Evolutionary conservation across 1,140 invertebrate species (phyloP).

Genomic region (Nymphalis io): DNA sequence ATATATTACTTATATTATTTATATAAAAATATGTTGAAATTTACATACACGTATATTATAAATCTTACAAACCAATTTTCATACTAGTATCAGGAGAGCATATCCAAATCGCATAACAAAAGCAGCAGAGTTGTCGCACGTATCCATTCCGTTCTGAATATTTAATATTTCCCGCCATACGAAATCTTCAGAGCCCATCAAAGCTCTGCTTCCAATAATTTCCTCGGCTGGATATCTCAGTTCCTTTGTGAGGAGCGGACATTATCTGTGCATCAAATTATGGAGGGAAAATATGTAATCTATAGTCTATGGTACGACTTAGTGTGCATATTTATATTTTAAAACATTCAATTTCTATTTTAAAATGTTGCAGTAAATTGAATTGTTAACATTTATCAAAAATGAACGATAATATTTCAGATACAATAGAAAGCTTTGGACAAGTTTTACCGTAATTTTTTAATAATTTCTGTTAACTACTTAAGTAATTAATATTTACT

Average conservation of each 20-base stretch:
- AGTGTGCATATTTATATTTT: background rate
- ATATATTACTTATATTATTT: too few relatives aligned
- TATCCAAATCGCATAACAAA: constrained; percentile 33
- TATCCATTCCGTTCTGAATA: constrained; percentile 60
- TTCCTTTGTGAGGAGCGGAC: constrained; percentile 21
- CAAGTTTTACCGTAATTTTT: too few relatives aligned
- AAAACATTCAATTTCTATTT: background rate
- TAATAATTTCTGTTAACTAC: too few relatives aligned
- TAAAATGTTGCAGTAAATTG: background rate
- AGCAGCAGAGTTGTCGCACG: constrained; percentile 31
- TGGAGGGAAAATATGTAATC: constrained; percentile 10
- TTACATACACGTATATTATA: background rate
- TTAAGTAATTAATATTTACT: too few relatives aligned
- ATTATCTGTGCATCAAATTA: constrained; percentile 26
- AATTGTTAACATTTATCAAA: too few relatives aligned
- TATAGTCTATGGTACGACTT: constrained; percentile 2
- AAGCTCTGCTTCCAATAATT: constrained; percentile 55
- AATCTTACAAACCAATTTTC: background rate
- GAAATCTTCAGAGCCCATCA: constrained; percentile 55
- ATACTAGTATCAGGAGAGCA: background rate
- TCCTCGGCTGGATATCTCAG: constrained; percentile 45
- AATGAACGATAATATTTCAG: too few relatives aligned
- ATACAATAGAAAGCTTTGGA: too few relatives aligned
- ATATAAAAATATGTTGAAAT: constrained; percentile 16
- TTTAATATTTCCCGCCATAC: constrained; percentile 60